These are phyloP conservation scores for Chymomyza procnemis DNA, from an alignment of 2,888 invertebrate species.

Conservation along the genomic window DNA sequence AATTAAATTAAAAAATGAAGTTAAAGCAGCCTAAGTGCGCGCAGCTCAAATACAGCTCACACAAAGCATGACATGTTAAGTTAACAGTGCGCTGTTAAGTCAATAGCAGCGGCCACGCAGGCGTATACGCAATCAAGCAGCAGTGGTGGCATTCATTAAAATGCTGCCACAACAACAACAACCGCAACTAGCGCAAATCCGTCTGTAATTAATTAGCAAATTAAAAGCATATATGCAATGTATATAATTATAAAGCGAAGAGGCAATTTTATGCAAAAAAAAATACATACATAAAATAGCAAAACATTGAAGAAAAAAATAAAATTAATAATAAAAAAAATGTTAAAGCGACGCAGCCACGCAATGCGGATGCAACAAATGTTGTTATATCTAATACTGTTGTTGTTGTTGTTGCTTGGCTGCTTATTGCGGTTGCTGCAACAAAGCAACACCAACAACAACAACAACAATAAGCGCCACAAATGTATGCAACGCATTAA, in stretches of 20 bases:
- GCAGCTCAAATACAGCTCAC: no score
- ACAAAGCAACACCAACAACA: neutral
- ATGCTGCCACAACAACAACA: slow-evolving; percentile 4
- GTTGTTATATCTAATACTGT: slow-evolving; percentile 34
- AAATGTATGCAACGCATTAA: slow-evolving; percentile 61
- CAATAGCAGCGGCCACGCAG: neutral
- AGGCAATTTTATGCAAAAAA: slow-evolving; percentile 12
- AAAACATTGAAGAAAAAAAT: slow-evolving; percentile 40
- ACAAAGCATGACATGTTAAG: no score
- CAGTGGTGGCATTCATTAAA: neutral
- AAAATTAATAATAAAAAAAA: neutral
- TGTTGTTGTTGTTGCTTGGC: slow-evolving; percentile 34
- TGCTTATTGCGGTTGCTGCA: neutral
- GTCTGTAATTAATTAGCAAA: slow-evolving; percentile 48
- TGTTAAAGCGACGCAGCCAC: slow-evolving; percentile 30
- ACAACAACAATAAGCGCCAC: neutral
- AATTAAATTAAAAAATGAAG: no score
- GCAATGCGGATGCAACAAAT: slow-evolving; percentile 67
- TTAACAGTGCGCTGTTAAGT: neutral
- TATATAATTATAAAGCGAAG: neutral
- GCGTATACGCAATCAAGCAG: neutral
- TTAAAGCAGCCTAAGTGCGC: no score
- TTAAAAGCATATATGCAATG: slow-evolving; percentile 67
- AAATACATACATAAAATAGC: slow-evolving; percentile 15
- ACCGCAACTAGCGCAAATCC: slow-evolving; percentile 8